Conservation (phyloP, 2,888 invertebrate species). For the Trissoscelio sp. region DNA sequence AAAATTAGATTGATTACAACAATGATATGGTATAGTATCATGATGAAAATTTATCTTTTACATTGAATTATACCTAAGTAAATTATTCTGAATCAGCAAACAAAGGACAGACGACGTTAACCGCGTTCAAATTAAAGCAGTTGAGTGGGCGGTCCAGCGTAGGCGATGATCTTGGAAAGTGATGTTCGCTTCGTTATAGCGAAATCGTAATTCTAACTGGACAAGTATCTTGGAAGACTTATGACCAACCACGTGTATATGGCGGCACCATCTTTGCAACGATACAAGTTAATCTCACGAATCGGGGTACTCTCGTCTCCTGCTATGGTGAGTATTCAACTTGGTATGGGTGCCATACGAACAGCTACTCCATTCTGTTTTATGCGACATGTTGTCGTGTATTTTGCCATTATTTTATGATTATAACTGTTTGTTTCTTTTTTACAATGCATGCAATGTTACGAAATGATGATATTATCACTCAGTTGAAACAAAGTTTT, state of each 20-base stretch:
- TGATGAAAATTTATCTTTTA: neutral
- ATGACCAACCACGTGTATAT: slow-evolving; percentile 78
- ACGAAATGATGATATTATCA: slow-evolving; percentile 4
- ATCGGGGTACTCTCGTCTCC: slow-evolving; percentile 64
- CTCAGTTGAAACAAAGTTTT: neutral
- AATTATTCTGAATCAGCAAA: neutral
- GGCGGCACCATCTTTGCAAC: slow-evolving; percentile 75
- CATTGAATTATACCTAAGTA: neutral
- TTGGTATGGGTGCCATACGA: slow-evolving; percentile 31
- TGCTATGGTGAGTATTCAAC: slow-evolving; percentile 52
- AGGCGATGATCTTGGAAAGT: slow-evolving; percentile 72
- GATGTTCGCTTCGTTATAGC: slow-evolving; percentile 73
- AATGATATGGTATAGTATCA: neutral
- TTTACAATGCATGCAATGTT: slow-evolving; percentile 4
- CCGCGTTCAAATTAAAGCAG: slow-evolving; percentile 65
- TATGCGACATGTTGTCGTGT: slow-evolving; percentile 8
- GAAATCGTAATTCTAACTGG: slow-evolving; percentile 81
- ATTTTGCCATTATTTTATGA: slow-evolving; percentile 36
- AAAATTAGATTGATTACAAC: too few relatives aligned
- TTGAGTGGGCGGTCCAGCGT: slow-evolving; percentile 74
- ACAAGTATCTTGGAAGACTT: slow-evolving; percentile 77
- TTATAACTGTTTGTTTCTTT: slow-evolving; percentile 1
- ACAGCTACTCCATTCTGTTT: slow-evolving; percentile 61
- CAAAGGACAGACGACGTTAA: slow-evolving; percentile 60
- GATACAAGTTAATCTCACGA: slow-evolving; percentile 81